phyloP scores from a whole-genome alignment of 2,888 invertebrate species.

The Periphyllus acericola region DNA sequence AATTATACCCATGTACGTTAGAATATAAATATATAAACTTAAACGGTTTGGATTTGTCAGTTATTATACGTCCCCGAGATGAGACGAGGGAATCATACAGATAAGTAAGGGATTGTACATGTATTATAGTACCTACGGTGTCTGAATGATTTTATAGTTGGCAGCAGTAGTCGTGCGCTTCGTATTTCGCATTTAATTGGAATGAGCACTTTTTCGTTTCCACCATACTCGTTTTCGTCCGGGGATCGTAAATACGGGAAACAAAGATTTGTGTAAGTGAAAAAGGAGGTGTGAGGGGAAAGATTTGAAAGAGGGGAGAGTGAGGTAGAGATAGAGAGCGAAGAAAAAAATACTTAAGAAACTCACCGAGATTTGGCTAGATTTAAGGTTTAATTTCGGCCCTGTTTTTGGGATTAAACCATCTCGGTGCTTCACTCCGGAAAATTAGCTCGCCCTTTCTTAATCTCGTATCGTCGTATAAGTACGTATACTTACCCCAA shows the following conservation, averaged over 20 bases:
- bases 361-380: conserved; percentile 57
- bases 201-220: conserved; percentile 28
- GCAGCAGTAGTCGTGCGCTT: neutral
- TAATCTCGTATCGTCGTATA: conserved; percentile 43
- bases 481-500: conserved; percentile 6
- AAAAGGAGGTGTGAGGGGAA: conserved; percentile 19
- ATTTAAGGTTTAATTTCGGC: conserved; percentile 60
- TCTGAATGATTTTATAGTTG: conserved; percentile 34
- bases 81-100: neutral
- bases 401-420: conserved; percentile 60
- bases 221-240: neutral
- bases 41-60: conserved; percentile 21
- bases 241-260: conserved; percentile 42
- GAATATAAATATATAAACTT: conserved; percentile 9
- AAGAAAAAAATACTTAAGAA: conserved; percentile 51
- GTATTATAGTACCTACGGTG: neutral
- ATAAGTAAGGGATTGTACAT: conserved; percentile 23
- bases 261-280: conserved; percentile 46
- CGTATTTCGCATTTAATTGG: conserved; percentile 43
- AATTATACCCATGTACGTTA: neutral
- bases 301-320: conserved; percentile 27
- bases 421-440: conserved; percentile 58
- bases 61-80: neutral
- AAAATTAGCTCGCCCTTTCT: conserved; percentile 53
- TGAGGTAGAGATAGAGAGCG: conserved; percentile 3